Evolutionary conservation across 2,888 invertebrate species (phyloP).

Genomic region (Panzeria rudis): DNA sequence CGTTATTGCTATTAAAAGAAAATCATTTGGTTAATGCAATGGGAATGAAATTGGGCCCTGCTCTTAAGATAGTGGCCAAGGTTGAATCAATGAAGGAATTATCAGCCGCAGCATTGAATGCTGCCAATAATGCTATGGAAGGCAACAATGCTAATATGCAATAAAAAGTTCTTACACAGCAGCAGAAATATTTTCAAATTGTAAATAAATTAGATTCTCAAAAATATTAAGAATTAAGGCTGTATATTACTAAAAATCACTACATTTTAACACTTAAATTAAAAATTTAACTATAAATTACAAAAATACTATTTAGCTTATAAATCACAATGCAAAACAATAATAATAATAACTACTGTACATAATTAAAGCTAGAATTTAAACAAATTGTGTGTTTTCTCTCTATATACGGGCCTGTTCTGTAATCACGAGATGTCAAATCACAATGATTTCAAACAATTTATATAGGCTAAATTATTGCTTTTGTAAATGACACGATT

Average conservation of each 20-base stretch:
- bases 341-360: conserved; percentile 9
- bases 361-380: conserved; percentile 13
- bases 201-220: conserved; percentile 48
- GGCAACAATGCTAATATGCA: conserved; percentile 43
- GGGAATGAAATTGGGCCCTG: conserved; percentile 97
- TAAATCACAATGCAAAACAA: neutral
- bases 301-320: conserved; percentile 14
- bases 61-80: conserved; percentile 96
- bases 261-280: neutral
- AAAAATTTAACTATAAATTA: neutral
- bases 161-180: neutral
- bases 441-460: too few relatives aligned
- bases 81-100: conserved; percentile 90
- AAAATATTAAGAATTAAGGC: conserved; percentile 11
- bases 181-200: conserved; percentile 20
- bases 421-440: too few relatives aligned
- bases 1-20: conserved; percentile 94
- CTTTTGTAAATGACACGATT: too few relatives aligned
- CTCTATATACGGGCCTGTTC: neutral
- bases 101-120: conserved; percentile 72
- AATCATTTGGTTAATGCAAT: conserved; percentile 97
- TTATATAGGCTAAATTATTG: too few relatives aligned
- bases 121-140: conserved; percentile 68
- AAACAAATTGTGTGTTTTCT: conserved; percentile 12
- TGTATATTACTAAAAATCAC: conserved; percentile 41